Conservation (phyloP, 2,113 vertebrate species). For the Hemiscyllium ocellatum region DNA sequence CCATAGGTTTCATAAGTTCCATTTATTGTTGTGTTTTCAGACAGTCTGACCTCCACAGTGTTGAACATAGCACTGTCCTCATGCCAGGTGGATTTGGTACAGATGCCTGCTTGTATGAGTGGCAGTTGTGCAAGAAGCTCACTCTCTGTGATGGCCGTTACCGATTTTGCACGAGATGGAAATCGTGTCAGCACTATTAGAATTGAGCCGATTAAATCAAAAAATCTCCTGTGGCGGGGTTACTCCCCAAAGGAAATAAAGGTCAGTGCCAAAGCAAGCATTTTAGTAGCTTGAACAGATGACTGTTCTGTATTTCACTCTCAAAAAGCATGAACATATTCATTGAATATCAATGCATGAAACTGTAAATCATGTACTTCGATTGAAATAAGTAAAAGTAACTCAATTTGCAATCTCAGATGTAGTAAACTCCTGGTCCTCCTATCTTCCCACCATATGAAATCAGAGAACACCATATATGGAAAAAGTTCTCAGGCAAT, state of each 20-base stretch:
- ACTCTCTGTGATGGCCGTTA: constrained; percentile 59
- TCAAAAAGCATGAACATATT: background rate
- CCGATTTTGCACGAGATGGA: constrained; percentile 60
- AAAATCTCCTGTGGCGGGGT: constrained; percentile 57
- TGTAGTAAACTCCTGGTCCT: background rate
- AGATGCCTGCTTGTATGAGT: constrained; percentile 44
- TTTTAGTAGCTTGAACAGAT: background rate
- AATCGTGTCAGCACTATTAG: constrained; percentile 51
- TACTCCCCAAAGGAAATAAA: constrained; percentile 54
- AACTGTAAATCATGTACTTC: background rate
- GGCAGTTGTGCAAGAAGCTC: constrained; percentile 52
- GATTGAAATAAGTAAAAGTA: background rate
- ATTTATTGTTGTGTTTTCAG: constrained; percentile 49
- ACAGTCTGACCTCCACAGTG: constrained; percentile 45
- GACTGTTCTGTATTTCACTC: background rate
- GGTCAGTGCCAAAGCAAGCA: constrained; percentile 47
- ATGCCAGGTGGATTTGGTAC: constrained; percentile 59
- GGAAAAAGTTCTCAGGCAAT: background rate
- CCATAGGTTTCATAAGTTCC: background rate
- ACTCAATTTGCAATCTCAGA: background rate
- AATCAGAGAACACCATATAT: background rate
- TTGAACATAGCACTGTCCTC: constrained; percentile 57
- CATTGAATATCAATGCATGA: background rate
- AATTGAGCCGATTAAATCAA: constrained; percentile 30
- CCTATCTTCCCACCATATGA: too few species aligned